These are phyloP conservation scores for Caenorhabditis drosophilae DNA, from an alignment of 2,888 invertebrate species.

Conservation along the genomic window DNA sequence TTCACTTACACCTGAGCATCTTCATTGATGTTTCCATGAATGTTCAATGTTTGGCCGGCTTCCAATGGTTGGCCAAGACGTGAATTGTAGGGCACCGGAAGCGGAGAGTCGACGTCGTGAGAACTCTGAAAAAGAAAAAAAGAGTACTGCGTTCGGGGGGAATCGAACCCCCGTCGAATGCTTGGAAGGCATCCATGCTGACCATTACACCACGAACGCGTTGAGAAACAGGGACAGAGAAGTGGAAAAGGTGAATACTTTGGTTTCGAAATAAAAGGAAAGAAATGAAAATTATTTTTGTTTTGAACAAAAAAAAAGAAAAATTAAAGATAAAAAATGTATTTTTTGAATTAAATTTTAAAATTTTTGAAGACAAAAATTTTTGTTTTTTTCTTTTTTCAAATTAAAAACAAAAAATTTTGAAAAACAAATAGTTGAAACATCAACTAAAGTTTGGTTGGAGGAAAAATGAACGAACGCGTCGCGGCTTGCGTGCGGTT, in stretches of 20 bases:
- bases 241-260: too few species aligned
- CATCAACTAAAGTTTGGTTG: too few species aligned
- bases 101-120: slow-evolving; percentile 16
- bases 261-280: too few species aligned
- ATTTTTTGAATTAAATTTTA: neutral
- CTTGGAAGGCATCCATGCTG: slow-evolving; percentile 56
- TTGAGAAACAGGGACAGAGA: too few species aligned
- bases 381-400: too few species aligned
- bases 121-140: slow-evolving; percentile 9
- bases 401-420: too few species aligned
- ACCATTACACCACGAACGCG: slow-evolving; percentile 54
- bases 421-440: too few species aligned
- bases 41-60: slow-evolving; percentile 58
- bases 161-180: slow-evolving; percentile 54
- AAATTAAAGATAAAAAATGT: neutral
- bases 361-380: too few species aligned
- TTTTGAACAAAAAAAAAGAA: neutral
- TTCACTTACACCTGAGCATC: slow-evolving; percentile 47
- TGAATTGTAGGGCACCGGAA: slow-evolving; percentile 59
- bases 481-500: too few species aligned
- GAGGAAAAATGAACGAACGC: too few species aligned
- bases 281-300: neutral
- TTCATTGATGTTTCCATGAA: slow-evolving; percentile 53
- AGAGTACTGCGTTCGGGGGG: slow-evolving; percentile 50
- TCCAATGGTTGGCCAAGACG: slow-evolving; percentile 51